These are phyloP conservation scores for Leptopilina clavipes DNA, from an alignment of 1,140 invertebrate genomes.

Conservation along the genomic window DNA sequence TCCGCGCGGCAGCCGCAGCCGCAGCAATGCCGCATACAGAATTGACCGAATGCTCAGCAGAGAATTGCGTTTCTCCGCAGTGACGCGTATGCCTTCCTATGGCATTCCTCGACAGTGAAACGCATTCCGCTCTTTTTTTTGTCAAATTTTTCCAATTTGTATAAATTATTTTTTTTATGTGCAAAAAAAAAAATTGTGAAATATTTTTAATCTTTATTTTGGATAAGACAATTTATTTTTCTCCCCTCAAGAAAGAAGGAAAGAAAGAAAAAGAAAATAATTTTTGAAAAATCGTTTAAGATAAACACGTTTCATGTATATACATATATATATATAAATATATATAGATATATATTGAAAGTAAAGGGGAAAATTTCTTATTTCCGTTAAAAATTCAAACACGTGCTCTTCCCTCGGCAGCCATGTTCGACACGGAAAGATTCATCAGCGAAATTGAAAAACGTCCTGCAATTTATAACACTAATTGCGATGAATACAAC, in stretches of 20 bases:
- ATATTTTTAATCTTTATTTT: too few relatives aligned
- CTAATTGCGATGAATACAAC: conserved; percentile 65
- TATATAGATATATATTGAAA: too few relatives aligned
- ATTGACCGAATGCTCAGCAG: conserved; percentile 46
- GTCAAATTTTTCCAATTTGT: background rate
- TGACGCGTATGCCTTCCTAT: conserved; percentile 62
- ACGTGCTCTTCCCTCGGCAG: conserved; percentile 43
- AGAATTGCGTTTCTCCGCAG: conserved; percentile 65
- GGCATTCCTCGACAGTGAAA: conserved; percentile 49
- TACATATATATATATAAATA: too few relatives aligned
- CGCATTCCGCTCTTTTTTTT: conserved; percentile 44
- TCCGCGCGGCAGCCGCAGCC: conserved; percentile 69
- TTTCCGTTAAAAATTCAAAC: conserved; percentile 27
- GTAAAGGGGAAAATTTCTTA: background rate
- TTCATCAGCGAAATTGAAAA: conserved; percentile 69
- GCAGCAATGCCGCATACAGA: conserved; percentile 55
- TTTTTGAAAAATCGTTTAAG: background rate
- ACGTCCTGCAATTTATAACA: conserved; percentile 68
- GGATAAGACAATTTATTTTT: too few relatives aligned
- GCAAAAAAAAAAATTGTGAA: background rate
- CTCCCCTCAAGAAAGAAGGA: background rate
- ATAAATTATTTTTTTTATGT: background rate
- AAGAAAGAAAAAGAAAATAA: background rate
- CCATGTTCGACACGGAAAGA: conserved; percentile 68
- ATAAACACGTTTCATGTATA: conserved; percentile 27